These are phyloP conservation scores for Monochamus saltuarius DNA, from an alignment of 1,140 invertebrate genomes.

Conservation along the genomic window DNA sequence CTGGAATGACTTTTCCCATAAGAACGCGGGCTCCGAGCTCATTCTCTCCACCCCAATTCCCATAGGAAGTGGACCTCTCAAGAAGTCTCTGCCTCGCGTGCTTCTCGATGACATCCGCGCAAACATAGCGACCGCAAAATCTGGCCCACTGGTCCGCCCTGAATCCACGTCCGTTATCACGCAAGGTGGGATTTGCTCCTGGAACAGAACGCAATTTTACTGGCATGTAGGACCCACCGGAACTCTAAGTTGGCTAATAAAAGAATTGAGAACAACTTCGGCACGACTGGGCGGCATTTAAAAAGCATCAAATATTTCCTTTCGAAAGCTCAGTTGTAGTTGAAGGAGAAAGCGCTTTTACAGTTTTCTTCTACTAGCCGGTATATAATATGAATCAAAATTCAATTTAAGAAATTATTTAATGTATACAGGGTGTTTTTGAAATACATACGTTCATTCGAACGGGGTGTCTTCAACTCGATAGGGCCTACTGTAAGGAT, in stretches of 20 bases:
- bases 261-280: neutral
- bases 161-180: slow-evolving; percentile 69
- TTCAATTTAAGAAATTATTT: too few species aligned
- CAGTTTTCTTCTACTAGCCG: too few species aligned
- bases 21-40: slow-evolving; percentile 56
- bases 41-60: slow-evolving; percentile 61
- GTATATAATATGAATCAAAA: too few species aligned
- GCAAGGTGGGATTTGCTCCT: slow-evolving; percentile 74
- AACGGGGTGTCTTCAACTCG: too few species aligned
- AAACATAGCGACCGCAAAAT: slow-evolving; percentile 73
- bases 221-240: neutral
- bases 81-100: slow-evolving; percentile 61
- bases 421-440: too few species aligned
- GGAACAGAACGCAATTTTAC: slow-evolving; percentile 26
- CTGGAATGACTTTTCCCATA: slow-evolving; percentile 55
- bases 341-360: too few species aligned
- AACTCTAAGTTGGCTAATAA: neutral
- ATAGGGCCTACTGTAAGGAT: too few species aligned
- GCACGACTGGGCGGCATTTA: neutral
- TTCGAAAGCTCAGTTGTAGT: too few species aligned
- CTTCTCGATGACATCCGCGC: slow-evolving; percentile 74
- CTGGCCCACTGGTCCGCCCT: slow-evolving; percentile 78
- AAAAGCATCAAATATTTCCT: too few species aligned
- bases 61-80: slow-evolving; percentile 59
- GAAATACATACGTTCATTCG: too few species aligned